Conservation (phyloP, 23 tunicate genomes). For the Trididemnum nubilum region DNA sequence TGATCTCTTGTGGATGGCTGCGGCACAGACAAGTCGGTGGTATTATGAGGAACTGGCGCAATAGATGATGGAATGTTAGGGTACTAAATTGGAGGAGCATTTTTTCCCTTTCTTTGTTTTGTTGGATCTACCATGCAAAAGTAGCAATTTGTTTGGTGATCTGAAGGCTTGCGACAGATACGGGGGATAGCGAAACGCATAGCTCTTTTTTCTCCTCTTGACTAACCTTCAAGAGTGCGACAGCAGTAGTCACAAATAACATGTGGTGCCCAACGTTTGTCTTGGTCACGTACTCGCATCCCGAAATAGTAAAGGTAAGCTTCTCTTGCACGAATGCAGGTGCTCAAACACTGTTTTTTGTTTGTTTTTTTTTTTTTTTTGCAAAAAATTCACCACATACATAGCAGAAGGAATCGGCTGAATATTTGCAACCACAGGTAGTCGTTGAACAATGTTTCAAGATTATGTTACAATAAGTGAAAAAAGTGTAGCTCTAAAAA, state of each 20-base stretch:
- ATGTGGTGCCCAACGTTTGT: too few relatives aligned
- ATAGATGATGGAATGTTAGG: too few relatives aligned
- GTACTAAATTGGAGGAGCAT: neutral
- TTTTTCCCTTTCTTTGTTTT: conserved; percentile 18
- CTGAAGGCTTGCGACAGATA: conserved; percentile 18
- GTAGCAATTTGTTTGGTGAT: conserved; percentile 21
- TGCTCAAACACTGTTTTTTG: conserved; percentile 6
- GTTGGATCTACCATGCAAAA: too few relatives aligned
- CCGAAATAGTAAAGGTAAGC: conserved; percentile 3
- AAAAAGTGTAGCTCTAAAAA: too few relatives aligned
- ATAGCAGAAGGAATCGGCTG: conserved; percentile 13
- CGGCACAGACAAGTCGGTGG: conserved; percentile 15
- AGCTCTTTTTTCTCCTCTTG: conserved; percentile 1
- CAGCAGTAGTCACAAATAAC: conserved; percentile 14
- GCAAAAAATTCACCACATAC: conserved; percentile 24
- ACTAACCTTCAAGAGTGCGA: conserved; percentile 1
- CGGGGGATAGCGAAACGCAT: conserved; percentile 15
- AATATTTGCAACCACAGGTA: conserved; percentile 23
- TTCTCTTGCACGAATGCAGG: conserved; percentile 16
- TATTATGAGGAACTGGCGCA: conserved; percentile 1
- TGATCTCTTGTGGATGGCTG: conserved; percentile 18
- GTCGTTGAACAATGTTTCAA: too few relatives aligned
- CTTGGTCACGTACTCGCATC: conserved; percentile 15
- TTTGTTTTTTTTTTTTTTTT: too few relatives aligned
- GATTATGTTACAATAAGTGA: too few relatives aligned